Conservation (phyloP, 2,797 vertebrate species). For the Lepus townsendii region DNA sequence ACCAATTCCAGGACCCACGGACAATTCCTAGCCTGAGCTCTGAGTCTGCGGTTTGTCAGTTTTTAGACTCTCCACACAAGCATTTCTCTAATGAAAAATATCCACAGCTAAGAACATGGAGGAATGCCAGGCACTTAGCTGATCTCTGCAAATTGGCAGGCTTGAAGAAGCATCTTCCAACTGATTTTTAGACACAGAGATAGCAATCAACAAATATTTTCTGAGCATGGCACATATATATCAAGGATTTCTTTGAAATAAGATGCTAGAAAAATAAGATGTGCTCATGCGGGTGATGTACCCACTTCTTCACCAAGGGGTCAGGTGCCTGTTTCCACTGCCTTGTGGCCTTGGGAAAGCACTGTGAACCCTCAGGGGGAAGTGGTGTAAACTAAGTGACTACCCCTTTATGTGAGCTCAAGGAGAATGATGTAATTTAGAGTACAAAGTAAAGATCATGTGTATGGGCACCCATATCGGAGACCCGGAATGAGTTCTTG, state of each 20-base stretch:
- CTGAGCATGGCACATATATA: constrained; percentile 60
- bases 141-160: constrained; percentile 69
- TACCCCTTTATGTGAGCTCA: not conserved
- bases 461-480: too few relatives aligned
- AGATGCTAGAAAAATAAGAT: constrained; percentile 55
- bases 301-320: not conserved
- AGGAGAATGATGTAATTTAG: not conserved
- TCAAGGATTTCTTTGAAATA: constrained; percentile 74
- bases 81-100: constrained; percentile 73
- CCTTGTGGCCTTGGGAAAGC: not conserved
- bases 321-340: not conserved
- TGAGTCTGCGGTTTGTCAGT: constrained; percentile 59
- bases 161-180: constrained; percentile 74
- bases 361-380: not conserved
- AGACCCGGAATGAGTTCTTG: too few relatives aligned
- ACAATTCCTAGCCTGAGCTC: constrained; percentile 76
- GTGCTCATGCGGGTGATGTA: not conserved
- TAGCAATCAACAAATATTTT: constrained; percentile 82
- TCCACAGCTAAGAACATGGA: constrained; percentile 68
- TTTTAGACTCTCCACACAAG: constrained; percentile 73
- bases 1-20: constrained; percentile 67
- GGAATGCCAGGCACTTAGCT: constrained; percentile 71
- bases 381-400: not conserved
- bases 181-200: constrained; percentile 74
- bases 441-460: not conserved